A percentile compares a stretch with the other conserved stretches of the same genome.
Evolutionary conservation across 2,113 vertebrate species (phyloP).

Genomic region (Nibea coibor): DNA sequence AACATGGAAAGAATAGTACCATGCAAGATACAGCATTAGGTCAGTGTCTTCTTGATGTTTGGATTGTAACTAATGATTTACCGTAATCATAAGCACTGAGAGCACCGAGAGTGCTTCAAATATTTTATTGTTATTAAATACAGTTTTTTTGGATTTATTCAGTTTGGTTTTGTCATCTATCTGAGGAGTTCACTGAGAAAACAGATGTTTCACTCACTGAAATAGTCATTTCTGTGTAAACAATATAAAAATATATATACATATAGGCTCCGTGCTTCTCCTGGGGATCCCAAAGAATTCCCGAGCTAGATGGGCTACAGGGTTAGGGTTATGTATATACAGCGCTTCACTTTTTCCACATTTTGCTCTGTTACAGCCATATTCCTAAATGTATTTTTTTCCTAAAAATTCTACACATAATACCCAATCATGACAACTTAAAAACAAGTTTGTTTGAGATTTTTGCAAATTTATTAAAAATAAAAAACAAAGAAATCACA

Average conservation of each 20-base stretch:
- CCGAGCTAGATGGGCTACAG: too few species aligned
- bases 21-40: constrained; percentile 61
- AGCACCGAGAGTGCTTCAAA: constrained; percentile 45
- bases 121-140: constrained; percentile 43
- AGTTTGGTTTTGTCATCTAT: constrained; percentile 15
- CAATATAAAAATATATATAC: constrained; percentile 6
- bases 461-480: too few species aligned
- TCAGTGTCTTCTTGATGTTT: constrained; percentile 68
- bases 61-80: constrained; percentile 70
- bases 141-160: constrained; percentile 23
- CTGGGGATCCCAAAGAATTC: too few species aligned
- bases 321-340: too few species aligned
- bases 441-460: too few species aligned
- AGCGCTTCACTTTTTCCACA: too few species aligned
- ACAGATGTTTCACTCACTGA: constrained; percentile 51
- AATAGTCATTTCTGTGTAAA: constrained; percentile 22
- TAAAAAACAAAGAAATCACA: too few species aligned
- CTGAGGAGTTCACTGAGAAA: constrained; percentile 42
- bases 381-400: too few species aligned
- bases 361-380: too few species aligned
- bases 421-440: too few species aligned
- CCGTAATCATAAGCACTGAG: constrained; percentile 62
- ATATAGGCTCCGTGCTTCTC: too few species aligned
- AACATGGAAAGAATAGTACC: constrained; percentile 69
- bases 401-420: too few species aligned